phyloP scores from a whole-genome alignment of 2,888 invertebrate species.

The Eledona agricola region DNA sequence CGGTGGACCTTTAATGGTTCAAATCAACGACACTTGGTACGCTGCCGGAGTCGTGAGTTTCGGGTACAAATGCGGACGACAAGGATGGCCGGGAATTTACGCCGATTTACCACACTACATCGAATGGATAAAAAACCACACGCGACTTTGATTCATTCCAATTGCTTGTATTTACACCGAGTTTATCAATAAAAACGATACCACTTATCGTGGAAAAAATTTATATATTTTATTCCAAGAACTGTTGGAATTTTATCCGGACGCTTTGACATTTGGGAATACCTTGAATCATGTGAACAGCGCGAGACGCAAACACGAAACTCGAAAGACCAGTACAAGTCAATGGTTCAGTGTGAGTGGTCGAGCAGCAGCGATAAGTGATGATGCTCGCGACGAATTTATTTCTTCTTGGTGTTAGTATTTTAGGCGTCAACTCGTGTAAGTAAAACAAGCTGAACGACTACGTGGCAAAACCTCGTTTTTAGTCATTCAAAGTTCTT shows the following conservation, averaged over 20 bases:
- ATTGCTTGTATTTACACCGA: too few relatives aligned
- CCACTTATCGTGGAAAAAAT: background rate
- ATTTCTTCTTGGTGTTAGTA: constrained; percentile 10
- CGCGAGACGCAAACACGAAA: constrained; percentile 11
- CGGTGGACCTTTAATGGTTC: constrained; percentile 78
- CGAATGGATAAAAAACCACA: constrained; percentile 67
- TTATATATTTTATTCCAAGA: constrained; percentile 9
- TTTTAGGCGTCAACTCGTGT: constrained; percentile 10
- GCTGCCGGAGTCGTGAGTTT: constrained; percentile 75
- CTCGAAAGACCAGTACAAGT: constrained; percentile 29
- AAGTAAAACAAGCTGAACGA: too few relatives aligned
- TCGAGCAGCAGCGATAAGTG: constrained; percentile 35
- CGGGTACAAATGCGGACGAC: constrained; percentile 73
- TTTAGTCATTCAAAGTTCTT: too few relatives aligned
- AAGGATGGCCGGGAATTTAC: constrained; percentile 77
- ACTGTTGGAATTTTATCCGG: constrained; percentile 1
- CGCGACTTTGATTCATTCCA: background rate
- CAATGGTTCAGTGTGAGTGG: too few relatives aligned
- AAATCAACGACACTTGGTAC: constrained; percentile 57
- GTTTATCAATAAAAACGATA: too few relatives aligned
- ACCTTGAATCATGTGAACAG: constrained; percentile 28
- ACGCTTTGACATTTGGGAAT: constrained; percentile 24
- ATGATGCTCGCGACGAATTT: constrained; percentile 7
- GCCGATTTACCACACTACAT: constrained; percentile 69
- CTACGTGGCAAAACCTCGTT: too few relatives aligned